Base-by-base conservation (phyloP, 2,888 invertebrate genomes). In the Rotaria magnacalcarata region DNA sequence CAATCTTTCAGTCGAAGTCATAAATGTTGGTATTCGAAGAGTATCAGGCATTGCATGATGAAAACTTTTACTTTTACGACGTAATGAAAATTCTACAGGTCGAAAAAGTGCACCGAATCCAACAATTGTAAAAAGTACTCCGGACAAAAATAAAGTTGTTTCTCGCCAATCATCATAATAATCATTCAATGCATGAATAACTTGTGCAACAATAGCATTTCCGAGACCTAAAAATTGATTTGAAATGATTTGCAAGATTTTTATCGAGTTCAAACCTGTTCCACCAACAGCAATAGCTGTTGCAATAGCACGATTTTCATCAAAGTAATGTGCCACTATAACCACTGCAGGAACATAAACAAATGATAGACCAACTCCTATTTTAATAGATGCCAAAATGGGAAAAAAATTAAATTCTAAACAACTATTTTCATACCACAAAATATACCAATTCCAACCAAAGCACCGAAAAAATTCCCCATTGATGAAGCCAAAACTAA, bases 301-400 rank as follows among this genome's bases (percentile, higher is more conserved):
- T 5, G 91, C 91, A 84, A 91, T 88, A 6, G 90, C 90, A 85
- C 91, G 88, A 84, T 89, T 90, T 87, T 90, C 89, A 87, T 91
- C 90, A 88, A 91, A 91, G 88, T 91, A 91, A 87, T 90, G 90
- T 16, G 91, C 90, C n/a, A 91, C 90, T 60, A 90, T 89, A 24
- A 91, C 89, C 8, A 91, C 88, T 1, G 90, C 90, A 2, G 91
- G 90, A 24, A 91, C 90, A 88, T 90, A 91, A 41, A 90, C 90
- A 87, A 90, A 88, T n/a, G 90, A 89, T 86, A 91, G 89, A 11
- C 90, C 90, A 84, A 90, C 89, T 6, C 91, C 91, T n/a, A 90
- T 89, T 34, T 91, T 85, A 47, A 91, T 86, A 50, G 14, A 34
- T 67, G 7, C 34, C 19, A 54, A 21, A 52, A 16, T 52, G 3